Conservation (phyloP, 2,797 vertebrate genomes). For the Macropus fuliginosus region DNA sequence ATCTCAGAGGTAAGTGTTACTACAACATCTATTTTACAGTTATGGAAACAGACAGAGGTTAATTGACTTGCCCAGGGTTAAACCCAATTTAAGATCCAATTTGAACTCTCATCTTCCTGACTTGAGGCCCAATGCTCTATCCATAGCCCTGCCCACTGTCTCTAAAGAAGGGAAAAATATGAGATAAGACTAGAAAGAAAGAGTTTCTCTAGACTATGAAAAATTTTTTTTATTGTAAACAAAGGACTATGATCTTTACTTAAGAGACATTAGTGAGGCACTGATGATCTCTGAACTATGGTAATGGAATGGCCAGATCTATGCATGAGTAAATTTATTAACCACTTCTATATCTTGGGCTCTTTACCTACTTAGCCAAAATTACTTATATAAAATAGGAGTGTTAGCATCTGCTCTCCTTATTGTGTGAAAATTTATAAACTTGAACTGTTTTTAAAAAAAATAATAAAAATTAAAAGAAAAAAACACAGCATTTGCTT, state of each 20-base stretch:
- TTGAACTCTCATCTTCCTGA: too few species aligned
- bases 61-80: too few species aligned
- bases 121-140: too few species aligned
- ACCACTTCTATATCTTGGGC: not conserved
- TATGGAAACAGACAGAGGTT: too few species aligned
- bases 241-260: too few species aligned
- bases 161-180: not conserved
- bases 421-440: not conserved
- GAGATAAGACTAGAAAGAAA: not conserved
- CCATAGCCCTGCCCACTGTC: too few species aligned
- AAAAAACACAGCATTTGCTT: slow-evolving; percentile 66
- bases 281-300: not conserved
- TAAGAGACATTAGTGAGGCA: not conserved
- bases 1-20: too few species aligned
- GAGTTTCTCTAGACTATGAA: not conserved
- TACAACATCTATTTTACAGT: too few species aligned
- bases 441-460: slow-evolving; percentile 63
- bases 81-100: too few species aligned
- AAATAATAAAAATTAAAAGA: not conserved
- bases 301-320: not conserved
- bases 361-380: not conserved
- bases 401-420: not conserved
- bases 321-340: not conserved
- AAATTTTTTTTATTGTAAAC: not conserved
- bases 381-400: not conserved